Evolutionary conservation across 2,113 vertebrate genomes (phyloP), one percentile per base, ranked within the genome.

Genomic region (Helogale parvula): DNA sequence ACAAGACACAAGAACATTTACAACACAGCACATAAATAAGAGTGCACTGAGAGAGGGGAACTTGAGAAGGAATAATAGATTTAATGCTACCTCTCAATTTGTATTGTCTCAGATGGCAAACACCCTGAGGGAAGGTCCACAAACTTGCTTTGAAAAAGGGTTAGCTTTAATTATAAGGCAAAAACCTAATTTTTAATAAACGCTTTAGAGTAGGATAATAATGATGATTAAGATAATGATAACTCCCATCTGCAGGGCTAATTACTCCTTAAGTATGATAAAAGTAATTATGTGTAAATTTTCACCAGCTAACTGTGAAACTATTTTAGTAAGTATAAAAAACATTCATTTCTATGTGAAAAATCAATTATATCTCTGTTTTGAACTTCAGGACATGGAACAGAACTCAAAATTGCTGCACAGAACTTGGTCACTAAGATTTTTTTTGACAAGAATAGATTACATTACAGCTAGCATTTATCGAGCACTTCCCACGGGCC

Each of bases 161-260:
- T 52, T 95, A 96, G 33, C 65, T 77, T 47, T 84, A 92, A 45
- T 71, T 90, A 93, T 45, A 93, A 83, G 19, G 54, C 83, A 97
- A 97, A 97, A 90, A 96, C 45, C 57, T 92, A 94, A 87, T 86
- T 90, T 84, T 93, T 90, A 97, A 96, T 91, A 97, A 88, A 95
- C 47, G 80, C 76, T 95, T 96, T 92, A 96, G 76, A 90, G 96
- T 94, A 96, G 88, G 88, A 96, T 96, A 96, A 96, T 97, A 81
- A 97, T 88, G 71, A 94, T 98, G 94, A 96, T 96, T 96, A 98
- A 92, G 57, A 96, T 90, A 97, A 97, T 96, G 77, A 95, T 68
- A 96, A 94, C 38, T 95, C 92, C 87, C 90, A 95, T 96, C 97
- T 97, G 90, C 80, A 85, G 94, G 84, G 76, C 77, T 97, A 98